Percentiles rank a stretch among this genome's conserved stretches.
These are phyloP conservation scores for Holothuria leucospilota DNA, from an alignment of 53 echinoderm and acorn worm genomes.

Conservation along the genomic window DNA sequence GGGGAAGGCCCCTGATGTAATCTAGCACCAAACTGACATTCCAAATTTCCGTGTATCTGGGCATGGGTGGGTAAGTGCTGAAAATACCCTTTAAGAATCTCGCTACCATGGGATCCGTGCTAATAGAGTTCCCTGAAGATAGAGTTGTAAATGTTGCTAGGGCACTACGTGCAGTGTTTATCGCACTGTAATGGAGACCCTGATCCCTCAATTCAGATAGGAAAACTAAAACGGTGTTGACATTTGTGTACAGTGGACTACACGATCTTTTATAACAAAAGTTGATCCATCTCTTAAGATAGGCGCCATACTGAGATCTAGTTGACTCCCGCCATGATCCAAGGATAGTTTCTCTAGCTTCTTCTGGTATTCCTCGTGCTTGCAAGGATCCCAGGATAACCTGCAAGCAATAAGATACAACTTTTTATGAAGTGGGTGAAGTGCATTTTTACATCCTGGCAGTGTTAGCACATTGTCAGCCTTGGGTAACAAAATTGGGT, in stretches of 20 bases:
- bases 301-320: neutral
- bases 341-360: slow-evolving; percentile 18
- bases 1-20: slow-evolving; percentile 17
- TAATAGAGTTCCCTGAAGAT: neutral
- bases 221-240: too few relatives aligned
- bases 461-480: neutral
- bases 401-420: slow-evolving; percentile 36
- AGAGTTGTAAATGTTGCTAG: slow-evolving; percentile 29
- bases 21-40: slow-evolving; percentile 30
- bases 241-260: too few relatives aligned
- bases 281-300: too few relatives aligned
- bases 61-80: slow-evolving; percentile 14
- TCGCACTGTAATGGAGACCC: slow-evolving; percentile 18
- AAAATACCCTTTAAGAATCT: slow-evolving; percentile 48
- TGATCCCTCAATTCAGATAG: too few relatives aligned
- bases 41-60: slow-evolving; percentile 46
- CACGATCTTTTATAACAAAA: too few relatives aligned
- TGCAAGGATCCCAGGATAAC: slow-evolving; percentile 33
- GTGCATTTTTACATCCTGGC: neutral
- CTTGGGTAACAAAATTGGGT: neutral
- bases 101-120: slow-evolving; percentile 10
- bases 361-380: slow-evolving; percentile 24
- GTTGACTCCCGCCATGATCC: slow-evolving; percentile 2
- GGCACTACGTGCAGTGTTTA: slow-evolving; percentile 42
- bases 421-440: neutral